Base-by-base conservation (phyloP, 2,113 vertebrate species). In the Hippocampus abdominalis region DNA sequence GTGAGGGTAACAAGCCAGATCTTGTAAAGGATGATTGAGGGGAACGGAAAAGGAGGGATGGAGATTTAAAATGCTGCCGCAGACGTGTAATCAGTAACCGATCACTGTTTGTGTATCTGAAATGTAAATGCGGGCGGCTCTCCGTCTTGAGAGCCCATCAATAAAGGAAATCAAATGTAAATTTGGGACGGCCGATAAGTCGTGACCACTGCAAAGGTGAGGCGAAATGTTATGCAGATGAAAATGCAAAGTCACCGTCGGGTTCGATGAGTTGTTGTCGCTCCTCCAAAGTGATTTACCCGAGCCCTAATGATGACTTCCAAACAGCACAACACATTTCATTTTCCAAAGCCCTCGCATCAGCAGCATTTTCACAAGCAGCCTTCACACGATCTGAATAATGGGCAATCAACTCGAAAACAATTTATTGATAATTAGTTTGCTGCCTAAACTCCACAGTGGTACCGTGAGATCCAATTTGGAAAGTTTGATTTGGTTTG, bases 161-260 rank as follows among this genome's bases (percentile, higher is more conserved):
- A 46, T 70, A 76, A 65, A 59, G 53, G 59, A 75, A 70, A 73
- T 60, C 4, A 78, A 77, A 75, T 80, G 68, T 59, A 73, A 74
- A 64, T 71, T 69, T 16, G 42, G 61, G 60, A 64, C 65, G 53
- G 75, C 61, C 66, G 48, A 64, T 56, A 25, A 67, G 57, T 73
- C 46, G 42, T 64, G 69, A 51, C 49, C 42, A 62, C 59, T 29
- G 39, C 20, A 2, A 1, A 63, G 23, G 42, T 51, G n/a, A 16
- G 36, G 0, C 8, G 29, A 51, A 69, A 53, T 16, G 76, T 67
- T 77, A 80, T 72, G 60, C 60, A 73, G 68, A 78, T 74, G 48
- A 81, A 23, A 76, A 76, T 78, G 61, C 75, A 48, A 49, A 29
- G 60, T 64, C 49, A 72, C 66, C 0, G 71, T 72, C 56, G 32